Conservation (phyloP, 2,113 vertebrate genomes). For the Prochilodus magdalenae region DNA sequence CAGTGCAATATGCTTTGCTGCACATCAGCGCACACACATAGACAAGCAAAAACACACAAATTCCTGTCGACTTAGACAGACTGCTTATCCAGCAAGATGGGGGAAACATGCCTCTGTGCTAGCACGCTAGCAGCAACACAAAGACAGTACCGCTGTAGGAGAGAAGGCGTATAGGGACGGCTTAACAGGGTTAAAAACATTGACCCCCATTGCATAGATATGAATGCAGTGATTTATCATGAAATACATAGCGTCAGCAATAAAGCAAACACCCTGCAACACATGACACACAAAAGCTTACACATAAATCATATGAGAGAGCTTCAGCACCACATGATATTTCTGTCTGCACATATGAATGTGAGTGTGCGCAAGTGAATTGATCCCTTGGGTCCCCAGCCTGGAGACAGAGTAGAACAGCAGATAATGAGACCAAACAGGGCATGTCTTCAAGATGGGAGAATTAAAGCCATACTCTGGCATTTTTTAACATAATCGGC, state of each 20-base stretch:
- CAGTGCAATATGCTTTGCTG: conserved; percentile 1
- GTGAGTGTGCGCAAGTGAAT: conserved; percentile 10
- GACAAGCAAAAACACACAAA: background rate
- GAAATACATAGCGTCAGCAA: background rate
- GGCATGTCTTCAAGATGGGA: background rate
- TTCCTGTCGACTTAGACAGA: conserved; percentile 2
- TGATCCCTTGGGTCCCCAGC: conserved; percentile 23
- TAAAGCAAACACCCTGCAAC: background rate
- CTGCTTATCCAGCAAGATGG: conserved; percentile 13
- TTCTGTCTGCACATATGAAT: conserved; percentile 3
- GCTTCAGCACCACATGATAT: background rate
- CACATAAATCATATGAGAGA: conserved; percentile 33
- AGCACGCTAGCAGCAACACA: background rate
- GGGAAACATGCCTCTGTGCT: background rate
- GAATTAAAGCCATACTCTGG: background rate
- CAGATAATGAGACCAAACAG: conserved; percentile 7
- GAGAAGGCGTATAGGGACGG: background rate
- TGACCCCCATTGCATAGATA: conserved; percentile 28
- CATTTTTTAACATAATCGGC: background rate
- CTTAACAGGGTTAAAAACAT: conserved; percentile 14
- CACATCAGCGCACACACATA: background rate
- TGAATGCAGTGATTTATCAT: conserved; percentile 43
- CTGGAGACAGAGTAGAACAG: conserved; percentile 3
- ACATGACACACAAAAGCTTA: background rate
- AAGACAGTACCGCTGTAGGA: conserved; percentile 12